A percentile compares a stretch with the other conserved stretches of the same genome.
These are phyloP conservation scores for Myotis davidii DNA, from an alignment of 2,113 vertebrate species.

Conservation along the genomic window DNA sequence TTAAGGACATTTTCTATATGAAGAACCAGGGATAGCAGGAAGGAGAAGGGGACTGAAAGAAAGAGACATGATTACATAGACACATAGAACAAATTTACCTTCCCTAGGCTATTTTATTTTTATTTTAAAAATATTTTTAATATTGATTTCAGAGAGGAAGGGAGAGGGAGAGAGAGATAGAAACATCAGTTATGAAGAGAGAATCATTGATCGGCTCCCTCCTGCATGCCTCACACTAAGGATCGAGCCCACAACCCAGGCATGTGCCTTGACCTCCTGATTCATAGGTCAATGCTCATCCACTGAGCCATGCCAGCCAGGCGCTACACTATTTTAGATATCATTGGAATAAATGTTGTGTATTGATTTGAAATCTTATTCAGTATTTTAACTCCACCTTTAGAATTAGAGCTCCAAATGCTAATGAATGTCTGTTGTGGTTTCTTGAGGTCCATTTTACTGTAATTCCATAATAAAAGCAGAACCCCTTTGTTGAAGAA, in stretches of 20 bases:
- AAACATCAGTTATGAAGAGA: no score
- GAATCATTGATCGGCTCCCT: no score
- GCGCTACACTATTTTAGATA: background rate
- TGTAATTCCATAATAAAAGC: conserved; percentile 60
- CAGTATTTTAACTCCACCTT: conserved; percentile 20
- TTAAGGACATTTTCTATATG: conserved; percentile 59
- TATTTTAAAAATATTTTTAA: no score
- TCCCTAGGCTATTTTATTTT: background rate
- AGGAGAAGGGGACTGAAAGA: conserved; percentile 6
- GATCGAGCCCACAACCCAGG: no score
- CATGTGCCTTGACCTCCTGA: no score
- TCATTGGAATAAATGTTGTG: conserved; percentile 53
- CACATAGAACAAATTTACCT: background rate
- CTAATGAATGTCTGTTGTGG: conserved; percentile 64
- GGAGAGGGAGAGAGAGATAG: no score
- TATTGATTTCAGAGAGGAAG: no score
- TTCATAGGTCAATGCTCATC: no score
- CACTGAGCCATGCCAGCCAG: no score
- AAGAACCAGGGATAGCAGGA: conserved; percentile 16
- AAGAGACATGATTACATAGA: conserved; percentile 2
- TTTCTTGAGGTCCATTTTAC: conserved; percentile 66
- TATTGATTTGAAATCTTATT: conserved; percentile 33
- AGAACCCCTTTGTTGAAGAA: conserved; percentile 62
- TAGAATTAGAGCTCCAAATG: conserved; percentile 53
- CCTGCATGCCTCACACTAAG: no score